Percentiles rank a stretch among this genome's conserved stretches.
Evolutionary conservation across 2,797 vertebrate species (phyloP).

Genomic region (Erethizon dorsatum): DNA sequence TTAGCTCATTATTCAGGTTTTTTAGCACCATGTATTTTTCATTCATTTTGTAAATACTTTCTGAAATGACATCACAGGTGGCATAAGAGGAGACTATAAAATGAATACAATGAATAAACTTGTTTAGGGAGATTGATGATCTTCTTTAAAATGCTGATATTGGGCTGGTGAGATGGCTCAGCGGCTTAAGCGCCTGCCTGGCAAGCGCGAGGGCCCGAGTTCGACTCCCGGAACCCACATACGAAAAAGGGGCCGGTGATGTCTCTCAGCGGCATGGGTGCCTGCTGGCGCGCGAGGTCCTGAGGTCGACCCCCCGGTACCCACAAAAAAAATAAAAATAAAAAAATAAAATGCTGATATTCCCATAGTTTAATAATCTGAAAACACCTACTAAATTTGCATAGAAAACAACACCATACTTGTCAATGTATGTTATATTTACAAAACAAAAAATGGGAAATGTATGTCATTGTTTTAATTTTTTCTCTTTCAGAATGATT

Average conservation of each 20-base stretch:
- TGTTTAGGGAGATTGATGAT: background rate
- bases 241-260: too few relatives aligned
- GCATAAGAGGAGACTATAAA: background rate
- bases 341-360: background rate
- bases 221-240: too few relatives aligned
- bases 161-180: too few relatives aligned
- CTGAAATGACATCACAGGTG: background rate
- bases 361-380: conserved; percentile 33
- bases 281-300: too few relatives aligned
- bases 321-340: too few relatives aligned
- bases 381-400: background rate
- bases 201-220: too few relatives aligned
- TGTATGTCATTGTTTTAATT: background rate
- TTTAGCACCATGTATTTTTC: background rate
- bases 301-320: too few relatives aligned
- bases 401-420: background rate
- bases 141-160: background rate
- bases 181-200: too few relatives aligned
- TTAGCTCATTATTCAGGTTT: background rate
- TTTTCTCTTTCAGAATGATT: conserved; percentile 13
- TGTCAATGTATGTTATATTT: background rate
- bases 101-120: background rate
- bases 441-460: background rate
- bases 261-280: too few relatives aligned
- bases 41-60: conserved; percentile 13